A percentile compares a stretch with the other conserved stretches of the same genome.
Evolutionary conservation across 2,888 invertebrate genomes (phyloP).

Genomic region (Nowickia ferox): DNA sequence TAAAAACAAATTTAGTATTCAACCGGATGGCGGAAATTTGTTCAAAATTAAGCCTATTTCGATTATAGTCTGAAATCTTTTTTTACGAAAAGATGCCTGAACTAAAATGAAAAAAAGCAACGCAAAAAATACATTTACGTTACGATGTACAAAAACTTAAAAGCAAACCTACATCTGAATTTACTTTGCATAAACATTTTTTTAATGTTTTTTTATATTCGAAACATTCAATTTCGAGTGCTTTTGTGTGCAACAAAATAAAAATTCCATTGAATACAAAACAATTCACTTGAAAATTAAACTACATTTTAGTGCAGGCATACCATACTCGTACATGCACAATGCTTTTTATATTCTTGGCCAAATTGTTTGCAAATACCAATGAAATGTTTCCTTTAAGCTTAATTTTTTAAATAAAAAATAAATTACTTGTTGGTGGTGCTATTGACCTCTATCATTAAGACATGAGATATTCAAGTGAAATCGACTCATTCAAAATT

Average conservation of each 20-base stretch:
- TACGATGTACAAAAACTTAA: too few relatives aligned
- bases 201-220: background rate
- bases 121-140: too few relatives aligned
- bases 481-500: background rate
- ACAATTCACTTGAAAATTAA: slow-evolving; percentile 49
- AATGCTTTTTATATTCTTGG: background rate
- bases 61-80: too few relatives aligned
- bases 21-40: too few relatives aligned
- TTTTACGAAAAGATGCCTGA: too few relatives aligned
- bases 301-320: background rate
- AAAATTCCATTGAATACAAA: slow-evolving; percentile 35
- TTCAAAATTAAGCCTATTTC: too few relatives aligned
- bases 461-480: background rate
- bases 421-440: background rate
- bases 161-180: background rate
- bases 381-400: slow-evolving; percentile 30
- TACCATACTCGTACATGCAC: background rate
- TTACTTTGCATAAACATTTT: background rate
- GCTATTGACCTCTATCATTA: slow-evolving; percentile 43
- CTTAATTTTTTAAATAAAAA: slow-evolving; percentile 10
- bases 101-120: too few relatives aligned
- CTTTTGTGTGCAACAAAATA: slow-evolving; percentile 38
- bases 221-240: slow-evolving; percentile 48
- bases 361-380: slow-evolving; percentile 28
- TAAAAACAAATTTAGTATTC: too few relatives aligned